Base-by-base conservation (phyloP, 2,797 vertebrate species). In the Chaunax sp. region DNA sequence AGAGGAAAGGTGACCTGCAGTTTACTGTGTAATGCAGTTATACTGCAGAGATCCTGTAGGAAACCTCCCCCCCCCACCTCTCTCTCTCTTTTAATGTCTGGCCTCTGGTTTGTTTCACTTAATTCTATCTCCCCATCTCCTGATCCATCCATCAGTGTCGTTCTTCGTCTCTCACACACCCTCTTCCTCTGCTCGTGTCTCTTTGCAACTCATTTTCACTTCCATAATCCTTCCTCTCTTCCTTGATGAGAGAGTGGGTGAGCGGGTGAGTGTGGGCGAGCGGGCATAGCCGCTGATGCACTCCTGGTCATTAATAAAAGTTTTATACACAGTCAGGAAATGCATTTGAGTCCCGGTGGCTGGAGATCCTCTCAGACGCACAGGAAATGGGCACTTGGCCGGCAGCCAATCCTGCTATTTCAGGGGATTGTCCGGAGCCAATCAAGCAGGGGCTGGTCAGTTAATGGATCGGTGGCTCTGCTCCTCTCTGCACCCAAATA, bases 281-380 rank as follows among this genome's bases (percentile, higher is more conserved):
- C 26, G 26, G 69, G 69, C 76, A 77, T n/a, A 75, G 84, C 87
- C 83, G 54, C 91, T 93, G 91, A 94, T 93, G 93, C 92, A 93
- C 93, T 93, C 91, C 89, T 92, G 89, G 89, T 93, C 93, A 94
- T 94, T 95, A 94, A 94, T 94, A 94, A 93, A 94, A 92, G 82
- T 94, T 94, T 94, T 92, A 93, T 94, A 93, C 91, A 85, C 89
- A 90, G 91, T 92, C 93, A 95, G 93, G 94, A 95, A 95, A 94
- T 95, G 93, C 93, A 94, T 93, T 92, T 92, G 83, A 86, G 89
- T 79, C 72, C 90, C 88, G 84, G 90, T 86, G 90, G 92, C 90
- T 92, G 88, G 84, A 91, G 91, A 83, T 91, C 84, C 92, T 94
- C 90, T 93, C 90, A 93, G 93, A 93, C 92, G 68, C 83, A 91